Evolutionary conservation across 2,888 invertebrate species (phyloP), one percentile per base, ranked within the genome.

Genomic region (Pecten maximus): DNA sequence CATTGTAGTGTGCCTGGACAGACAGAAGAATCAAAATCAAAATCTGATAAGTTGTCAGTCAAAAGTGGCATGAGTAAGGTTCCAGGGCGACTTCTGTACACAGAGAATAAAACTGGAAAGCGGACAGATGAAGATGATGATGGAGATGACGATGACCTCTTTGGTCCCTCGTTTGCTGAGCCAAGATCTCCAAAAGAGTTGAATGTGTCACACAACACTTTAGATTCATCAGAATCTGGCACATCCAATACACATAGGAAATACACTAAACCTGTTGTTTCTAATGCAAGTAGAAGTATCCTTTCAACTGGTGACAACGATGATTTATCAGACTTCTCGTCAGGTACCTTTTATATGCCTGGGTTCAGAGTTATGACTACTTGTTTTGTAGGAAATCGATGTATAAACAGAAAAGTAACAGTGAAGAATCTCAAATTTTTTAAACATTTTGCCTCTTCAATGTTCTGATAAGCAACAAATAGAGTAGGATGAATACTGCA

Each of bases 271-370:
- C 28, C 74, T 15, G 12, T 74, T 10, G 74, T 28, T 28, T 10
- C 54, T 23, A 54, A 23, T 19, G 3, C 74, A 35, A 35, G 74
- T 35, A 74, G 4, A 74, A 74, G 23, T 28, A 74, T 74, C 23
- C 35, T 74, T 23, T 15, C 74, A 28, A 35, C 35, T 60, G 89
- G 89, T 91, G 89, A 88, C 48, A 88, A 89, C 40, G 87, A 91
- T 48, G 91, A 91, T 87, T 91, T 91, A 74, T 91, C 91, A 89
- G 91, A 91, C 87, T 44, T 91, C 16, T 39, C 89, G 28, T 54
- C 89, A 90, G 88, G 91, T 92, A 89, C 40, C 0, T 40, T 4
- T 39, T 23, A 12, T 44, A 10, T 44, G 12, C 12, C 8, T 44
- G 44, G 6, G 12, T 44, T 12, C 6, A 44, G 44, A 12, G 44